Evolutionary conservation across 2,113 vertebrate genomes (phyloP).

Genomic region (Silurus meridionalis): DNA sequence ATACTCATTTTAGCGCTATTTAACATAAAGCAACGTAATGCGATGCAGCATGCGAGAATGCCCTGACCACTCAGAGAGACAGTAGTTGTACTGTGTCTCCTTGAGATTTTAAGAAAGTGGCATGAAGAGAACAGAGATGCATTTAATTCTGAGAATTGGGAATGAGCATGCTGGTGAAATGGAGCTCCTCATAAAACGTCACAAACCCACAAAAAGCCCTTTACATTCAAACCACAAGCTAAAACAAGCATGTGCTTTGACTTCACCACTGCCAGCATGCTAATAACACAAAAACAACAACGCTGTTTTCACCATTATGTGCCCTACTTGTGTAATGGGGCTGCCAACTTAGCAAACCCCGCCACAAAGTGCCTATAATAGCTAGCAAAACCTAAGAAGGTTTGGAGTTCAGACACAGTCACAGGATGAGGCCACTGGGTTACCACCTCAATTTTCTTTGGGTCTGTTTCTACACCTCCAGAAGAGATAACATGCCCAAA

Average conservation of each 20-base stretch:
- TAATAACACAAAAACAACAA: neutral
- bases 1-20: conserved; percentile 37
- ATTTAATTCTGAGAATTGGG: conserved; percentile 28
- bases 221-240: conserved; percentile 23
- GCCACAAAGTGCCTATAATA: no score
- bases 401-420: no score
- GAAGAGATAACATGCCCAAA: no score
- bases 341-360: no score
- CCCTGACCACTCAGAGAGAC: neutral
- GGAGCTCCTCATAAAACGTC: neutral
- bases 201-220: conserved; percentile 25
- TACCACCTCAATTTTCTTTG: no score
- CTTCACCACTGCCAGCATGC: neutral
- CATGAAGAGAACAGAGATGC: conserved; percentile 30
- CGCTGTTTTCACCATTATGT: neutral
- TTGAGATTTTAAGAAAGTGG: conserved; percentile 19
- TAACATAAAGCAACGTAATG: conserved; percentile 3
- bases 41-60: conserved; percentile 6
- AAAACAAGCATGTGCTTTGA: conserved; percentile 30
- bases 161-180: conserved; percentile 22
- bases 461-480: no score
- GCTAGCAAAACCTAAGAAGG: no score
- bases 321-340: neutral
- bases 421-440: no score
- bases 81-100: conserved; percentile 21